Conservation (phyloP, 2,797 vertebrate genomes). For the Podargus strigoides region DNA sequence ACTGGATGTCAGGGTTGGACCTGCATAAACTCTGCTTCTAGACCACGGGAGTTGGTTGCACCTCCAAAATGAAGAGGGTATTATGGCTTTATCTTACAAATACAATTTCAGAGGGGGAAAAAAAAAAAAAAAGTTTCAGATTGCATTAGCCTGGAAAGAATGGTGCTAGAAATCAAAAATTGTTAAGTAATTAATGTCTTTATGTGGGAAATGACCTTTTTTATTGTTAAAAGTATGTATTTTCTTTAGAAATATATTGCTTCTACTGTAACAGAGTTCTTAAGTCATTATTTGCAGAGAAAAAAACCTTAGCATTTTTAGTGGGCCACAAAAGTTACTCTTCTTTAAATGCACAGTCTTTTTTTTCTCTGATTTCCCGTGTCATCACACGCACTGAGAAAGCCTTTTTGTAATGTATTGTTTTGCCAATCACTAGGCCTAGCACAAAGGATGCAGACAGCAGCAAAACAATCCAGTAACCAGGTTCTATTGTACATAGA, state of each 20-base stretch:
- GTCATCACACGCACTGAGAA: neutral
- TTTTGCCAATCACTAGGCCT: too few species aligned
- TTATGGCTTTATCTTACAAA: neutral
- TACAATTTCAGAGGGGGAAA: fast-evolving
- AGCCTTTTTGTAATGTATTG: neutral
- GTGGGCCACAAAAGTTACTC: neutral
- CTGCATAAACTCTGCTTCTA: neutral
- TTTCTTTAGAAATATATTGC: neutral
- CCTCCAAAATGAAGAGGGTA: neutral
- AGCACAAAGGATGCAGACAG: too few species aligned
- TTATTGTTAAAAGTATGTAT: neutral
- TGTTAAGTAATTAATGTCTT: neutral
- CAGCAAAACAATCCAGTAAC: too few species aligned
- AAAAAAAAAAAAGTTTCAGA: neutral
- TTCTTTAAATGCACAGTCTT: neutral
- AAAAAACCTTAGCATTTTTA: neutral
- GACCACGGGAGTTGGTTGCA: neutral
- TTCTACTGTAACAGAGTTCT: neutral
- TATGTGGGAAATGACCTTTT: neutral
- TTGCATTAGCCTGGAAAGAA: neutral
- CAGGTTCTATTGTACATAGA: too few species aligned
- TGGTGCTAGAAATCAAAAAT: neutral
- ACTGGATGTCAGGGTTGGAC: slow-evolving; percentile 33
- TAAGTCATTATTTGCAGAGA: neutral
- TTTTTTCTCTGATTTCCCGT: neutral